Base-by-base conservation (phyloP, 1,140 invertebrate genomes). In the Sesamia nonagrioides region DNA sequence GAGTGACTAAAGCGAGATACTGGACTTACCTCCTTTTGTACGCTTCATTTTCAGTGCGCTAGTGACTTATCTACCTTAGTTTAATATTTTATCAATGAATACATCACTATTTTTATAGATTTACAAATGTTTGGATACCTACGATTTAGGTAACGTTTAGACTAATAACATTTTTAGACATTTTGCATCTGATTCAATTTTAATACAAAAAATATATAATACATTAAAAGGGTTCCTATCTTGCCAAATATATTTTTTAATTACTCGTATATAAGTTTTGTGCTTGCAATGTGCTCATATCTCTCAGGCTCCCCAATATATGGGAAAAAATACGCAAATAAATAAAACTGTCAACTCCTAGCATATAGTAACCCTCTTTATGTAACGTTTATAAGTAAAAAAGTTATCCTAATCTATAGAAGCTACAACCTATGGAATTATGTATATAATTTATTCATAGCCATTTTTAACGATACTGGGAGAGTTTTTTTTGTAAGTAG, bases 161-260 rank as follows among this genome's bases (percentile, higher is more conserved):
- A 60, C 18, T 35, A 35, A 71, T 71, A 71, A 71, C 50, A 54
- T 18, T 52, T 69, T 71, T 54, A 54, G 33, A 54, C 48, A 71
- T 71, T 68, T 54, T 37, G 42, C 13, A 45, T 69, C 17, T 6
- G 18, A 69, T 48, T 13, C 18, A 50, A 50, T 69, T 69, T 69
- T 27, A 33, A 48, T 50, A 69, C 63, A 69, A 69, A 68, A 68
- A 68, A 69, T 69, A 69, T 69, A 69, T 69, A 33, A 69, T 48
- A 69, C 42, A 48, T 48, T 42, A 69, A 69, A 7, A 69, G 13
- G 66, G 45, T 50, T 66, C 8, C 45, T 69, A 69, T 50, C 21
- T 68, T 27, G 42, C 21, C 27, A 15, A 69, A 50, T 21, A 17
- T 45, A 50, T 50, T n/a, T 2, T 50, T 50, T 50, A 68, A 68